Evolutionary conservation across 2,888 invertebrate genomes (phyloP), one percentile per base, ranked within the genome.

Genomic region (Lasioglossum villosulum): DNA sequence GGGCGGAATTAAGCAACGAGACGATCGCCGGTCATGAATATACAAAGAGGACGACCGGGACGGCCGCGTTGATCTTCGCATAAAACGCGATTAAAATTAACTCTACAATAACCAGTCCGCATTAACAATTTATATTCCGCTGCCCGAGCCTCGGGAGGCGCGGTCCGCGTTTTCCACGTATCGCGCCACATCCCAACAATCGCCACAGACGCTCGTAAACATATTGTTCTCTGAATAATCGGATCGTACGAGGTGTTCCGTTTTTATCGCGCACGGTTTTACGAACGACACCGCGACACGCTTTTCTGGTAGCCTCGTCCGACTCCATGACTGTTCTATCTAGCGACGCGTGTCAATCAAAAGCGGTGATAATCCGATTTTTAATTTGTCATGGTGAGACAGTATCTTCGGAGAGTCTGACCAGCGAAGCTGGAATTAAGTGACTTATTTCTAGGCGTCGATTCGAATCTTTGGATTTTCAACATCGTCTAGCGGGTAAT

Each of bases 21-120:
- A 84, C 86, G 78, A 80, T 83, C 79, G 73, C 37, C 80, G 59
- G 68, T 85, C 80, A 84, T 89, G 88, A 87, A 84, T 89, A 87
- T 88, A 89, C 88, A 88, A 87, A 84, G 76, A 74, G 71, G 74
- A 52, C 73, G 78, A 63, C 56, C 75, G 66, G 74, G 77, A 59
- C 82, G 42, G 27, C 5, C 19, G 68, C 86, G 84, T 89, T 86
- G 82, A 81, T 85, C 85, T 87, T 87, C 80, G 80, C 68, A 84
- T 86, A 82, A 84, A 88, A 89, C 81, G 82, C 76, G 79, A 89
- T 89, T 89, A 87, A 88, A 87, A 87, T 89, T 85, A 87, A 85
- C 87, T 87, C 82, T 80, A 87, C 87, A 81, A 89, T 89, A 88
- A 88, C 68, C 79, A 48, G 75, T 14, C 75, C 66, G 80, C 84